A percentile compares a stretch with the other conserved stretches of the same genome.
Evolutionary conservation across 2,888 invertebrate species (phyloP).

Genomic region (Allophyes oxyacanthae): DNA sequence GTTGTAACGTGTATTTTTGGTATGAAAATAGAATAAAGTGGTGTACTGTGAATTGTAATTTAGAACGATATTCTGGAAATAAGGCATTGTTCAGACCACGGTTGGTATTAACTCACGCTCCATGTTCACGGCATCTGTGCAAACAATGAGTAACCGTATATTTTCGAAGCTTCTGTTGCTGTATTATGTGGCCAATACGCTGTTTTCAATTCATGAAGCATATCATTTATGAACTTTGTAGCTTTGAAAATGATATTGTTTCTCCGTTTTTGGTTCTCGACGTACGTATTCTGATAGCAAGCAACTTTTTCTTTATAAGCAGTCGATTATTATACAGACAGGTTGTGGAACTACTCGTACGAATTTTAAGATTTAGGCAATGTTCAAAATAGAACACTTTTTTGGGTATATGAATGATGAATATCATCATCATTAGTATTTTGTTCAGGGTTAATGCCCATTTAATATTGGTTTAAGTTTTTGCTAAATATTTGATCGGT

Average conservation of each 20-base stretch:
- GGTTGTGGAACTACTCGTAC: no score
- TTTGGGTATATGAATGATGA: no score
- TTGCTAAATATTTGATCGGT: no score
- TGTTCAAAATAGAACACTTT: no score
- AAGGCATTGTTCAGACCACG: conserved; percentile 14
- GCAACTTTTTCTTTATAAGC: no score
- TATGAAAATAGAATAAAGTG: background rate
- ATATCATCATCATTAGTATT: no score
- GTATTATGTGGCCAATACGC: conserved; percentile 15
- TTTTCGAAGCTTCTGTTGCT: conserved; percentile 35
- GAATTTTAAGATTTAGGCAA: no score
- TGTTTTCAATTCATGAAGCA: conserved; percentile 19
- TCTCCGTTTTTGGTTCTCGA: conserved; percentile 8
- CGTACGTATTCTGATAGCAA: background rate
- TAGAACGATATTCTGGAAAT: conserved; percentile 5
- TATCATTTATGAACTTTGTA: no score
- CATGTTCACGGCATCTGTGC: conserved; percentile 50
- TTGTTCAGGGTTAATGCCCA: no score
- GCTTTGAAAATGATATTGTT: conserved; percentile 8
- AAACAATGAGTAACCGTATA: conserved; percentile 52
- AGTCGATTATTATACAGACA: no score
- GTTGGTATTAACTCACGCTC: conserved; percentile 35
- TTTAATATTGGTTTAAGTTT: no score
- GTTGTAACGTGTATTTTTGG: no score
- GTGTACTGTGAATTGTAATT: conserved; percentile 1